Evolutionary conservation across 2,797 vertebrate genomes (phyloP).

Genomic region (Ciconia nigra): DNA sequence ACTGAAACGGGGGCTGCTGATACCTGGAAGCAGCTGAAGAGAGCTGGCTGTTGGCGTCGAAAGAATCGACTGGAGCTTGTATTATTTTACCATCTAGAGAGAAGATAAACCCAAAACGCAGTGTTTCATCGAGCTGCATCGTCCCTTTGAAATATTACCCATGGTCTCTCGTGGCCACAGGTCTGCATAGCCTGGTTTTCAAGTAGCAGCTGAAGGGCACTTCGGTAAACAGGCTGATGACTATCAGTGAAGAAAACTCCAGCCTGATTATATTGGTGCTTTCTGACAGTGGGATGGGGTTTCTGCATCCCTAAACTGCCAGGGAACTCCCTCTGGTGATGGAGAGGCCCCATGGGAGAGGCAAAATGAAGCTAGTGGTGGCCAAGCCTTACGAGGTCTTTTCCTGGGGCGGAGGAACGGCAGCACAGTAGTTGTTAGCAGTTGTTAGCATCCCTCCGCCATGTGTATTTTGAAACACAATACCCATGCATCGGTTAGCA

Average conservation of each 20-base stretch:
- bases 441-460: accelerated
- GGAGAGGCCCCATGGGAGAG: background rate
- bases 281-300: background rate
- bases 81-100: background rate
- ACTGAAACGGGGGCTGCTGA: background rate
- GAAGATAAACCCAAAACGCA: background rate
- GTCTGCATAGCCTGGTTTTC: background rate
- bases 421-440: accelerated
- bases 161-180: background rate
- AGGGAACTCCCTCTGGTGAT: background rate
- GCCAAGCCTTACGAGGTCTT: background rate
- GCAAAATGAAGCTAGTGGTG: background rate
- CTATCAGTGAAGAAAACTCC: background rate
- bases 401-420: background rate
- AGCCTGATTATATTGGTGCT: background rate
- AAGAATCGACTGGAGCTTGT: background rate
- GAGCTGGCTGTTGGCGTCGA: background rate
- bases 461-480: background rate
- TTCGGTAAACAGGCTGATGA: background rate
- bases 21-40: background rate
- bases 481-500: background rate
- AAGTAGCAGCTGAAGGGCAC: background rate
- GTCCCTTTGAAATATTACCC: background rate
- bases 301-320: background rate
- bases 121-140: background rate